These are phyloP conservation scores for Lagopus muta DNA, from an alignment of 2,113 vertebrate species.

Conservation along the genomic window DNA sequence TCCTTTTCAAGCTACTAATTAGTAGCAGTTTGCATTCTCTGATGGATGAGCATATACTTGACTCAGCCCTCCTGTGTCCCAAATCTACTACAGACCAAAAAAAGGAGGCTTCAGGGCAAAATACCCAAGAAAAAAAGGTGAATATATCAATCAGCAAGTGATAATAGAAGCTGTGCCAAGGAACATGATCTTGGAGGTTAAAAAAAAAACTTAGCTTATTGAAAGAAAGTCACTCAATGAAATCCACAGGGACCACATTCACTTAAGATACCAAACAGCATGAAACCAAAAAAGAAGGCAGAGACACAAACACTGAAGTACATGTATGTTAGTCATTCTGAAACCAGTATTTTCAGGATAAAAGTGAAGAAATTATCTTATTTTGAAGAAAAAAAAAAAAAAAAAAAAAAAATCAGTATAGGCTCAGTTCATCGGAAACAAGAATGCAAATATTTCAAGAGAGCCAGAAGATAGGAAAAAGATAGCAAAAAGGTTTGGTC, in stretches of 20 bases:
- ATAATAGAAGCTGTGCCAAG: neutral
- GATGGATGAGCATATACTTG: neutral
- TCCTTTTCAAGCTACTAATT: neutral
- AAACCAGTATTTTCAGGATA: neutral
- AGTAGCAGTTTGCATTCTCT: neutral
- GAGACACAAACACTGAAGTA: neutral
- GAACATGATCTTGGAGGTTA: neutral
- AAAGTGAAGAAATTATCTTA: neutral
- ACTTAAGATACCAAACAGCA: neutral
- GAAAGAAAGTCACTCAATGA: neutral
- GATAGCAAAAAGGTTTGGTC: neutral
- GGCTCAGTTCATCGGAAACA: neutral
- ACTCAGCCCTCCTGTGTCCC: neutral
- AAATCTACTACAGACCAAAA: neutral
- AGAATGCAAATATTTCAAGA: neutral
- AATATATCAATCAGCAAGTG: neutral
- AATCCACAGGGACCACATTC: neutral
- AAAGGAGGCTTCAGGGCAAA: neutral
- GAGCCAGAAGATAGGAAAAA: neutral
- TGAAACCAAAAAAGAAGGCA: neutral
- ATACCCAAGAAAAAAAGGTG: neutral
- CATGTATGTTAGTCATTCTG: neutral
- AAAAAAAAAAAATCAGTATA: neutral
- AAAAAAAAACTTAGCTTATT: neutral
- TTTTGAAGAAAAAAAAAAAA: neutral